A percentile compares a stretch with the other conserved stretches of the same genome.
Conservation (phyloP, 2,797 vertebrate species). For the Typhlichthys eigenmanni region DNA sequence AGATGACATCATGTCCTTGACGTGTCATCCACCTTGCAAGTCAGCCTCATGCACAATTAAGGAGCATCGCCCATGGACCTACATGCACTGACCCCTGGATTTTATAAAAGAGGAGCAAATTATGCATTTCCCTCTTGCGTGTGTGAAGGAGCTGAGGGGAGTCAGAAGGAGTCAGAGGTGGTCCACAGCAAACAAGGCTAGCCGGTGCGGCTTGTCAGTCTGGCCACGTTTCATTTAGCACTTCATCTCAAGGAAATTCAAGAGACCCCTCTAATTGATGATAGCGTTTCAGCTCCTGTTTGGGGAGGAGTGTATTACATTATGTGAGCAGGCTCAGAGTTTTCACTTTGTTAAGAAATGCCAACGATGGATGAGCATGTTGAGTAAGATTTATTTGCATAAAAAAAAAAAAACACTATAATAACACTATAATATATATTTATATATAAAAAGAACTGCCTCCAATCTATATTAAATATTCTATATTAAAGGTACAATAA, state of each 20-base stretch:
- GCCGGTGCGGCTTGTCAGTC: constrained; percentile 57
- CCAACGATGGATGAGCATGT: constrained; percentile 51
- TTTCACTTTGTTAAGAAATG: constrained; percentile 55
- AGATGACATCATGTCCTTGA: constrained; percentile 62
- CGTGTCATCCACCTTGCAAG: constrained; percentile 65
- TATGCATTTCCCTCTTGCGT: constrained; percentile 37
- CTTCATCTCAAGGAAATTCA: constrained; percentile 74
- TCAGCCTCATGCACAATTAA: constrained; percentile 61
- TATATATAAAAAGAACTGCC: too few species aligned
- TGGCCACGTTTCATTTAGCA: constrained; percentile 72
- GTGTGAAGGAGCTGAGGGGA: constrained; percentile 45
- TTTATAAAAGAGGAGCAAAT: constrained; percentile 51
- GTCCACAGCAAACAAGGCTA: constrained; percentile 37
- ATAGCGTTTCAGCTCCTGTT: constrained; percentile 64
- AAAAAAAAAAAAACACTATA: neutral
- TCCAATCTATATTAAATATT: too few species aligned
- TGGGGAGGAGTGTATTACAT: constrained; percentile 45
- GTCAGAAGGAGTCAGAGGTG: constrained; percentile 39
- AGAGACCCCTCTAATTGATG: constrained; percentile 70
- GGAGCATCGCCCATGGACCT: constrained; percentile 54
- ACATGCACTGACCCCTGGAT: constrained; percentile 59
- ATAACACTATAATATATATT: neutral
- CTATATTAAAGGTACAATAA: too few species aligned
- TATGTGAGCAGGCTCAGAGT: constrained; percentile 43
- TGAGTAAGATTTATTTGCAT: constrained; percentile 36